Evolutionary conservation across 2,888 invertebrate genomes (phyloP).

Genomic region (Macrophya alboannulata): DNA sequence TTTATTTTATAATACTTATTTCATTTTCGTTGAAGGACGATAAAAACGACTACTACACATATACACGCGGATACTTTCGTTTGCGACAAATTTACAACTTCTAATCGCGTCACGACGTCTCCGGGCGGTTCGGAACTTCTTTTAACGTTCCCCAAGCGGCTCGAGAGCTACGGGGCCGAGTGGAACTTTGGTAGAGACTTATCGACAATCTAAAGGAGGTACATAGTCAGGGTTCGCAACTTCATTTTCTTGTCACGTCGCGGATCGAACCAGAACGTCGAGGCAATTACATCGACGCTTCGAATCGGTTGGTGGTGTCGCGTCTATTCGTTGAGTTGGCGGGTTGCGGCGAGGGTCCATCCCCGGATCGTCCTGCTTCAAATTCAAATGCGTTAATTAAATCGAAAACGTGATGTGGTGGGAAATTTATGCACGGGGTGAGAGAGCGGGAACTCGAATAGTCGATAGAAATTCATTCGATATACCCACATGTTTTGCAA

Average conservation of each 20-base stretch:
- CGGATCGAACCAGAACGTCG: slow-evolving; percentile 47
- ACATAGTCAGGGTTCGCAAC: slow-evolving; percentile 35
- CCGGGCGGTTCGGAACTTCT: slow-evolving; percentile 10
- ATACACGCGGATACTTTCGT: background rate
- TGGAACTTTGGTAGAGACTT: slow-evolving; percentile 45
- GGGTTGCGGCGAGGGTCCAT: slow-evolving; percentile 27
- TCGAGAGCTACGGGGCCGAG: slow-evolving; percentile 22
- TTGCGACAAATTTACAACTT: slow-evolving; percentile 46
- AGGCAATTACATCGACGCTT: slow-evolving; percentile 56
- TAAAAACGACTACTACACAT: background rate
- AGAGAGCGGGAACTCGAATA: background rate
- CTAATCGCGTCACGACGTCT: slow-evolving; percentile 49
- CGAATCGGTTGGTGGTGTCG: slow-evolving; percentile 25
- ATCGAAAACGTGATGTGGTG: slow-evolving; percentile 13
- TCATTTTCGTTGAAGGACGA: background rate
- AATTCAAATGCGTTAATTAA: slow-evolving; percentile 35
- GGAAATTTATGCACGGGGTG: background rate
- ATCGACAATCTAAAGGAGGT: slow-evolving; percentile 21
- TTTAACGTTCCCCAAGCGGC: slow-evolving; percentile 48
- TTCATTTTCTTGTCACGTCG: slow-evolving; percentile 56
- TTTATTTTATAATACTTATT: background rate
- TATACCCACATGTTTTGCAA: background rate
- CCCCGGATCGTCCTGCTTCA: background rate
- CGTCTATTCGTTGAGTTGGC: background rate
- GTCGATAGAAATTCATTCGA: slow-evolving; percentile 29